These are phyloP conservation scores for Rhinopithecus roxellana DNA, from an alignment of 2,113 vertebrate species.

Conservation along the genomic window DNA sequence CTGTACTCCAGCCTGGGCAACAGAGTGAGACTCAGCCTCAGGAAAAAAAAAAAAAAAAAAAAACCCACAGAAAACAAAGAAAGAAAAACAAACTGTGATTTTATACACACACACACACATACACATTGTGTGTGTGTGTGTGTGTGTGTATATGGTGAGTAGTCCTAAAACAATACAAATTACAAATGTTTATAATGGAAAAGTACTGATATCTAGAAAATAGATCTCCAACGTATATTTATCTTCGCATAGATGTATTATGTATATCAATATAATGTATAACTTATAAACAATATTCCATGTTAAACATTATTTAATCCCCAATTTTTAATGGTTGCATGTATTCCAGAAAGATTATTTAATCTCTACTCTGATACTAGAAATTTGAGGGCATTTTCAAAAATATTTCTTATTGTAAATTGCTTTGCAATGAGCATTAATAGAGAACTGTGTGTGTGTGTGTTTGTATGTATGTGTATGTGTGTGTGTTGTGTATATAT, in stretches of 20 bases:
- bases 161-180: neutral
- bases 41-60: too few relatives aligned
- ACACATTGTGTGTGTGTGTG: too few relatives aligned
- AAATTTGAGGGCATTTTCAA: neutral
- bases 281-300: neutral
- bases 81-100: neutral
- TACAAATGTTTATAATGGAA: neutral
- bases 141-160: neutral
- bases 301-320: conserved; percentile 12
- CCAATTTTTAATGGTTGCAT: neutral
- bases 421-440: neutral
- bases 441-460: neutral
- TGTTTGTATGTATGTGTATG: too few relatives aligned
- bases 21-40: too few relatives aligned
- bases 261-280: neutral
- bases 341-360: neutral
- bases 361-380: neutral
- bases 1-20: too few relatives aligned
- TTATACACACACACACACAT: too few relatives aligned
- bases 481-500: too few relatives aligned
- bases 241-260: neutral
- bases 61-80: too few relatives aligned
- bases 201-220: neutral
- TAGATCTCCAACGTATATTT: neutral
- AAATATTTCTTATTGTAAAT: neutral